Evolutionary conservation across 2,888 invertebrate genomes (phyloP).

Genomic region (Thera obeliscata): DNA sequence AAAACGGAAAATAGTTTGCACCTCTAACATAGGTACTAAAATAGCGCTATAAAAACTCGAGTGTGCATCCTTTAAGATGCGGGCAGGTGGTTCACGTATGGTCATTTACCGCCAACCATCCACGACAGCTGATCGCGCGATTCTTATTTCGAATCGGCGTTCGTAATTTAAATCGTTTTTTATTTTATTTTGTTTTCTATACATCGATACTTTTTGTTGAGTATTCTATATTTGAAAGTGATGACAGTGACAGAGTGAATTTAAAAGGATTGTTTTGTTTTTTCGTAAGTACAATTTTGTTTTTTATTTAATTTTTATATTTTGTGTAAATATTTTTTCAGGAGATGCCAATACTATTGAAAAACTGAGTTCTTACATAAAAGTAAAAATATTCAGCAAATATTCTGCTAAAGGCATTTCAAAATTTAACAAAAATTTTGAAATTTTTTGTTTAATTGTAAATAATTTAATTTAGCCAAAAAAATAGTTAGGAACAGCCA

Average conservation of each 20-base stretch:
- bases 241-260: constrained; percentile 35
- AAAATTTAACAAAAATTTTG: too few species aligned
- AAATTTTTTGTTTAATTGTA: too few species aligned
- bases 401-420: too few species aligned
- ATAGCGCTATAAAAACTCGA: constrained; percentile 27
- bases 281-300: constrained; percentile 35
- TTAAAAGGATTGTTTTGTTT: constrained; percentile 35
- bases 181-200: constrained; percentile 23
- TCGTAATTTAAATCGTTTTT: constrained; percentile 44
- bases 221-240: constrained; percentile 33
- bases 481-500: too few species aligned
- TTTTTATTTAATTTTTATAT: constrained; percentile 5
- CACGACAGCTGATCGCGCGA: constrained; percentile 66
- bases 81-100: constrained; percentile 62
- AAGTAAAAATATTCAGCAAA: too few species aligned
- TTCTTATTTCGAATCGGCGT: constrained; percentile 38
- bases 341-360: too few species aligned
- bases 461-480: too few species aligned
- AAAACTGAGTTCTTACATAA: too few species aligned
- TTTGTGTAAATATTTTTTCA: background rate
- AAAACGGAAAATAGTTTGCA: background rate
- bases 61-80: constrained; percentile 46
- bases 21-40: background rate
- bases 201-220: background rate
- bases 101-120: constrained; percentile 71